These are phyloP conservation scores for Philopotamus ludificatus DNA, from an alignment of 1,140 invertebrate species.

Conservation along the genomic window DNA sequence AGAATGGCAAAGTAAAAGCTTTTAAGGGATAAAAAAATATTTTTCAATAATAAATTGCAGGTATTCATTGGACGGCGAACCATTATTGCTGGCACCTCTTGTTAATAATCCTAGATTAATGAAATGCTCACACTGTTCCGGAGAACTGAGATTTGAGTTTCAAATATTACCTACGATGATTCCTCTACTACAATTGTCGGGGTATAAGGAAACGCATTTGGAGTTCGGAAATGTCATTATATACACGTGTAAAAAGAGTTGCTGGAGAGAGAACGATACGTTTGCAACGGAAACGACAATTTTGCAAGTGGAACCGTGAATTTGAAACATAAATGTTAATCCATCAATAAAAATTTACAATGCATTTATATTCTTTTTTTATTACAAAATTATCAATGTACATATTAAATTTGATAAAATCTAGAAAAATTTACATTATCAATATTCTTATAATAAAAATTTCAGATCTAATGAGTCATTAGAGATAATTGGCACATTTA, in stretches of 20 bases:
- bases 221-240: conserved; percentile 77
- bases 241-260: conserved; percentile 72
- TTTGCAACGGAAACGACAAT: conserved; percentile 66
- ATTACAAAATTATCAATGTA: too few relatives aligned
- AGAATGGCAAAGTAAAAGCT: too few relatives aligned
- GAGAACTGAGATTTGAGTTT: conserved; percentile 69
- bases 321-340: too few relatives aligned
- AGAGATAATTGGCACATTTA: too few relatives aligned
- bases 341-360: too few relatives aligned
- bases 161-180: conserved; percentile 78
- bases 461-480: too few relatives aligned
- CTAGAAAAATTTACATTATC: too few relatives aligned
- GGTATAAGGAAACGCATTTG: conserved; percentile 54
- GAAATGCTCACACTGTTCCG: conserved; percentile 67
- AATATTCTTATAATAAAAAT: too few relatives aligned
- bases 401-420: too few relatives aligned
- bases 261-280: conserved; percentile 66
- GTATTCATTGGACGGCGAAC: conserved; percentile 63
- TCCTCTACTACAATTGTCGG: conserved; percentile 61
- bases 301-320: conserved; percentile 63
- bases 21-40: neutral
- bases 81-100: conserved; percentile 63
- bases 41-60: conserved; percentile 47
- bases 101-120: conserved; percentile 50
- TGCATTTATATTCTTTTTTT: too few relatives aligned